Base-by-base conservation (phyloP, 2,797 vertebrate genomes). In the Acrocephalus scirpaceus region DNA sequence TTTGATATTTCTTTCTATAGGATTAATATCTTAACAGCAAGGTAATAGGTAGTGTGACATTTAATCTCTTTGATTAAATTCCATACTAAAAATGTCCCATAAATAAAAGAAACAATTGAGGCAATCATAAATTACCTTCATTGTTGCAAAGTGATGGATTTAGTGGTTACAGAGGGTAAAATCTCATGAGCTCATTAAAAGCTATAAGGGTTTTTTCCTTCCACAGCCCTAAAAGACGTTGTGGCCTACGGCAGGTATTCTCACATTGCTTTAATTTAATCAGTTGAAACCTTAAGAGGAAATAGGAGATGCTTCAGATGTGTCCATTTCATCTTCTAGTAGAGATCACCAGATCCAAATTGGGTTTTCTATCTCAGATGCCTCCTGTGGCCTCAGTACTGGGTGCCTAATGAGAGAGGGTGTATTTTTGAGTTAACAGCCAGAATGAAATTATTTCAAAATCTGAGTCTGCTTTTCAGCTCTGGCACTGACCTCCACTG, bases 21-120 rank as follows among this genome's bases (percentile, higher is more conserved):
- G 93, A 95, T 96, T 97, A 97, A 98, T 97, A 97, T 96, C 92
- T 94, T 89, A 83, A 96, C 93, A 94, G 91, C 69, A 88, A 97
- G 67, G 77, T 97, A 94, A 94, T 95, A 95, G 97, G 94, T 79
- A 89, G 65, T 45, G 88, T 95, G 92, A 91, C 95, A 95, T 96
- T 98, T 95, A 96, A 97, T 96, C 91, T 96, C 93, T 96, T 95
- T 97, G 96, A 97, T 98, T 97, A 97, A 97, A 97, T 94, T 97
- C 88, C 88, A 91, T 96, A 97, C 95, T 96, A 96, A 97, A 97
- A 95, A 92, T 92, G 92, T 94, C 97, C 88, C 94, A 90, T 95
- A 95, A 96, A 97, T 97, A 95, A 96, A 95, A 95, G 94, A 95
- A 97, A 97, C 85, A 93, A 95, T 93, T 92, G 94, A 96, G 88